These are phyloP conservation scores for Nomada fabriciana DNA, from an alignment of 2,888 invertebrate species.

Conservation along the genomic window DNA sequence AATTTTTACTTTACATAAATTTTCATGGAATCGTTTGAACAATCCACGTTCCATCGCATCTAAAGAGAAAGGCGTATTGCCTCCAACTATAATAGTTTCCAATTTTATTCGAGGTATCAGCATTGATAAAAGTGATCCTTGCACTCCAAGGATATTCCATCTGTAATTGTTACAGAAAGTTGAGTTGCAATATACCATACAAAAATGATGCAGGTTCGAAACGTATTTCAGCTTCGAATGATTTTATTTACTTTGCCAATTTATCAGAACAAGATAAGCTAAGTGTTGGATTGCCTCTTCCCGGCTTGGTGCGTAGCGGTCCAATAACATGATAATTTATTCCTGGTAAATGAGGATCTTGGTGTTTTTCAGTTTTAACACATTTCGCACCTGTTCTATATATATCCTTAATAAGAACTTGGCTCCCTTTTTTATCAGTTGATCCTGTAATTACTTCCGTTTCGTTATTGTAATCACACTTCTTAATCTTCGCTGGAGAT, in stretches of 20 bases:
- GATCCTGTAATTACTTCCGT: conserved; percentile 19
- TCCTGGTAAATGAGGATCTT: conserved; percentile 88
- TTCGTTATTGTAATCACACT: conserved; percentile 44
- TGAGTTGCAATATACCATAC: background rate
- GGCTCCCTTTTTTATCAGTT: conserved; percentile 22
- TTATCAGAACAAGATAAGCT: conserved; percentile 98
- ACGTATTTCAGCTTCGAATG: conserved; percentile 9
- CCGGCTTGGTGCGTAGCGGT: conserved; percentile 94
- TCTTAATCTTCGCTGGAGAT: conserved; percentile 71
- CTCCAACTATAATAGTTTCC: conserved; percentile 89
- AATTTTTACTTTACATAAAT: conserved; percentile 73
- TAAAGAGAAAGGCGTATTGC: conserved; percentile 87
- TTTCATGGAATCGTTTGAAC: conserved; percentile 80
- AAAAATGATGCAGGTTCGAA: background rate
- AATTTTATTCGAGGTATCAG: conserved; percentile 90
- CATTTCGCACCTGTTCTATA: conserved; percentile 97
- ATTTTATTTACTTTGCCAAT: conserved; percentile 86
- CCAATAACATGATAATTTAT: conserved; percentile 89
- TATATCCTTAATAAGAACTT: conserved; percentile 64
- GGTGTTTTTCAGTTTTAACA: conserved; percentile 85
- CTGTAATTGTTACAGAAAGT: conserved; percentile 79
- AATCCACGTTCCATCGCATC: conserved; percentile 87
- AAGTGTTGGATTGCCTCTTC: conserved; percentile 94
- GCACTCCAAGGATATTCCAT: conserved; percentile 94
- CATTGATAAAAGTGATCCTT: conserved; percentile 91